Evolutionary conservation across 2,113 vertebrate genomes (phyloP).

Genomic region (Theropithecus gelada): DNA sequence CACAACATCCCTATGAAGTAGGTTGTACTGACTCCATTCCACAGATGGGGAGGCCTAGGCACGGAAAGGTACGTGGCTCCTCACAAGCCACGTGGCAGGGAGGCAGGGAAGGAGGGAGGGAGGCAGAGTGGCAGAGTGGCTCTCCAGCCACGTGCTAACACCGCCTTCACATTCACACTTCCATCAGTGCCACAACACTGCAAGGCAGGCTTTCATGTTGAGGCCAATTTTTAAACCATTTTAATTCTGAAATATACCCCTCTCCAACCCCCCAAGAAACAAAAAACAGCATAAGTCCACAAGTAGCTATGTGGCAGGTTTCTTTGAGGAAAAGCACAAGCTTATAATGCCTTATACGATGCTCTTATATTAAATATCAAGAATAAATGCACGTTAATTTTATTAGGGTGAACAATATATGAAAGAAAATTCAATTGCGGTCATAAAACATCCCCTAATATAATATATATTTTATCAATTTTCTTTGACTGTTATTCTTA

Average conservation of each 20-base stretch:
- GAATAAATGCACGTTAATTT: conserved; percentile 7
- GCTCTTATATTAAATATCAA: not conserved
- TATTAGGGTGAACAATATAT: not conserved
- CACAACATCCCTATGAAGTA: conserved; percentile 67
- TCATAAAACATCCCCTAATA: not conserved
- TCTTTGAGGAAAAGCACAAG: not conserved
- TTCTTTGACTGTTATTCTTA: not conserved
- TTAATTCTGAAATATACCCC: not conserved
- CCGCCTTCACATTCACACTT: not conserved
- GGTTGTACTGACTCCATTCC: conserved; percentile 30
- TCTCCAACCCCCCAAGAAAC: not conserved
- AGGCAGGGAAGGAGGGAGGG: not conserved
- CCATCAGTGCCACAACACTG: not conserved
- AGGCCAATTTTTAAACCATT: not conserved
- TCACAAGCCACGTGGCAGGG: not conserved
- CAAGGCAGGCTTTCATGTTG: conserved; percentile 18
- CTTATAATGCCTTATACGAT: not conserved
- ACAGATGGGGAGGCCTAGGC: conserved; percentile 27
- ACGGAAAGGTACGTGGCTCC: conserved; percentile 25
- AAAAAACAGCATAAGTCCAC: not conserved
- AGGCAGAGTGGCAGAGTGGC: too few species aligned
- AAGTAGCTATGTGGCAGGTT: not conserved
- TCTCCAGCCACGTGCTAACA: not conserved
- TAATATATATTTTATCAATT: not conserved
- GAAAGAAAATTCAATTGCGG: not conserved